Conservation (phyloP, 2,113 vertebrate species). For the Saguinus midas region DNA sequence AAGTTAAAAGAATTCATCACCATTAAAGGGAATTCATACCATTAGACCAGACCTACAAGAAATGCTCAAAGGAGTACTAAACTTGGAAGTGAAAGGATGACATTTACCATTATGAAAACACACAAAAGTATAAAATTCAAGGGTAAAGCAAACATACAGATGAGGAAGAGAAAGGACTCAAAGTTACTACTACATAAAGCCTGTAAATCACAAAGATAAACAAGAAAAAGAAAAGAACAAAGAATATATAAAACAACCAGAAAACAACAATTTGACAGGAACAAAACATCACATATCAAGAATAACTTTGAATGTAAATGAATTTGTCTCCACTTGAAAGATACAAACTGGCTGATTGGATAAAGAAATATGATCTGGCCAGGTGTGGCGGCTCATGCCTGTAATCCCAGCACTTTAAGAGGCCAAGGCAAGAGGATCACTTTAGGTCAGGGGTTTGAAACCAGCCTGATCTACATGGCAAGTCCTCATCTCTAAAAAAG, state of each 20-base stretch:
- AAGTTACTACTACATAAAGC: background rate
- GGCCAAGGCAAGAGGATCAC: no score
- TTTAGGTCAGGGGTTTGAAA: no score
- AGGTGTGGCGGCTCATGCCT: no score
- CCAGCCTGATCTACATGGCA: no score
- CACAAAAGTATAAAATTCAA: background rate
- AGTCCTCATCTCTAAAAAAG: no score
- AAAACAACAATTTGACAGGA: background rate
- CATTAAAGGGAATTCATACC: background rate
- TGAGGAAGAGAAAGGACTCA: background rate
- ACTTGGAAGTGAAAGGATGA: background rate
- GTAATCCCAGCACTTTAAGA: no score
- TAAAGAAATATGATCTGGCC: background rate
- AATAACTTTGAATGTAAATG: background rate
- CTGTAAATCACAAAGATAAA: background rate
- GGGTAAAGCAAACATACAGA: background rate
- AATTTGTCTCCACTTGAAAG: background rate
- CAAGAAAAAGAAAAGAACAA: background rate
- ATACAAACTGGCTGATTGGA: background rate
- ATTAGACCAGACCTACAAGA: background rate
- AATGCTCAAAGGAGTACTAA: background rate
- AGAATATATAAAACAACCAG: background rate
- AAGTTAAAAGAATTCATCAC: background rate
- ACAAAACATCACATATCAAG: background rate
- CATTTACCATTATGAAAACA: background rate